Evolutionary conservation across 1,140 invertebrate species (phyloP), one percentile per base, ranked within the genome.

Genomic region (Aphelenchoides fujianensis): DNA sequence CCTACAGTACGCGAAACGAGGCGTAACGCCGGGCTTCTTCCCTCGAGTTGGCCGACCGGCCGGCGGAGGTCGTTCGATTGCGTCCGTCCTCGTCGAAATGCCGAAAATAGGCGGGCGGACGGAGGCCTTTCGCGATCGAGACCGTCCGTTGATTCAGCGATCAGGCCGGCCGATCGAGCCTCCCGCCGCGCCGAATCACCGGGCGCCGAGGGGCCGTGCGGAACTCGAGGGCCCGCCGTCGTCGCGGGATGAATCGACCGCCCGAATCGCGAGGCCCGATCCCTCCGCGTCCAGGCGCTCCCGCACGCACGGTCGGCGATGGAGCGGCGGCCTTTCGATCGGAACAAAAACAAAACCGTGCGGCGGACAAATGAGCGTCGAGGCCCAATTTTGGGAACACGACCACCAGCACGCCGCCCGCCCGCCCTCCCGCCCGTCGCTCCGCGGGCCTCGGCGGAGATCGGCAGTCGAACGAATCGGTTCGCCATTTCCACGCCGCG

Each of bases 381-480:
- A 48, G 41, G 41, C 41, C 41, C 41, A 48, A 48, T 48, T 48
- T 48, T 48, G 41, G 41, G 41, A 48, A 48, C 41, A 23, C 41
- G 23, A 48, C 23, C 41, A n/a, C n/a, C n/a, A n/a, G n/a, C n/a
- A 16, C 23, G 23, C 41, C 12, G 41, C 41, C 12, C 41, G 41
- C 12, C 41, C 41, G 41, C 41, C 41, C 41, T 48, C 41, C 41
- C 23, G n/a, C n/a, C n/a, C n/a, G n/a, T n/a, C n/a, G n/a, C n/a
- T n/a, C n/a, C n/a, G n/a, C n/a, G n/a, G n/a, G n/a, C n/a, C 23
- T 48, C 41, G 23, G 12, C 12, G 12, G 41, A 48, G 23, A 48
- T 48, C 41, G 41, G 41, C 41, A 48, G 41, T 48, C 12, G 41
- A 48, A 48, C 12, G 12, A 23, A 48, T 48, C 41, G 41, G 12